phyloP scores from a whole-genome alignment of 2,888 invertebrate genomes.

The Litoditis marina region DNA sequence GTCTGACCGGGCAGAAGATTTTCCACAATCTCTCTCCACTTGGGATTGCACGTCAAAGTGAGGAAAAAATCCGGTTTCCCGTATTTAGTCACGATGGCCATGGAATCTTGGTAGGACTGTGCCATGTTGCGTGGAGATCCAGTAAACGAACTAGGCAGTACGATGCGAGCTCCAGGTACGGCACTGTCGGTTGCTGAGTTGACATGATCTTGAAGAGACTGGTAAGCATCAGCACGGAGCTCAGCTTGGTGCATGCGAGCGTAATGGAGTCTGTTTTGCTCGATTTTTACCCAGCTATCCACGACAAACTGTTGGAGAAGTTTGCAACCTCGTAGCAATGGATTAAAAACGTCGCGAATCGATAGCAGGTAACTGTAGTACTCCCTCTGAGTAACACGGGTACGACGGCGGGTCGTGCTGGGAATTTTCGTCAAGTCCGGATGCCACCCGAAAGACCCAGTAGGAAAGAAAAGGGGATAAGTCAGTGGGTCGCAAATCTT shows the following conservation, averaged over 20 bases:
- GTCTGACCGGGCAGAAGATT: conserved; percentile 31
- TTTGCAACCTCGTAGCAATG: conserved; percentile 41
- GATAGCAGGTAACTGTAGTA: conserved; percentile 40
- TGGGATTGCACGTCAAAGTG: conserved; percentile 61
- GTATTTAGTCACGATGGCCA: conserved; percentile 46
- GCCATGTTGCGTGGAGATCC: conserved; percentile 61
- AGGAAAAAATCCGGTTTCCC: conserved; percentile 54
- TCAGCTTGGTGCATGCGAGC: conserved; percentile 59
- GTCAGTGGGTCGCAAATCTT: conserved; percentile 63
- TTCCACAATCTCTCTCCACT: conserved; percentile 54
- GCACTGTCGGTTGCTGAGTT: too few species aligned
- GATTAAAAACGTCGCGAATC: conserved; percentile 45
- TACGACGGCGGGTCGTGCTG: too few species aligned
- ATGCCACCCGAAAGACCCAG: conserved; percentile 40
- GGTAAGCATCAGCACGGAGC: conserved; percentile 48
- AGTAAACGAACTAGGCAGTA: conserved; percentile 51
- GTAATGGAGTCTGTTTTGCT: conserved; percentile 59
- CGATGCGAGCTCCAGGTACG: conserved; percentile 21
- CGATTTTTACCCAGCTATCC: conserved; percentile 62
- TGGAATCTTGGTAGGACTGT: conserved; percentile 48
- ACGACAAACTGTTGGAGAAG: conserved; percentile 61
- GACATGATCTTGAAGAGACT: conserved; percentile 47
- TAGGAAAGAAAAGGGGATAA: conserved; percentile 62
- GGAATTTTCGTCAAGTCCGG: conserved; percentile 7
- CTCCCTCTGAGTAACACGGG: conserved; percentile 40